A percentile compares a stretch with the other conserved stretches of the same genome.
These are phyloP conservation scores for Ariolimax columbianus DNA, from an alignment of 2,888 invertebrate genomes.

Conservation along the genomic window DNA sequence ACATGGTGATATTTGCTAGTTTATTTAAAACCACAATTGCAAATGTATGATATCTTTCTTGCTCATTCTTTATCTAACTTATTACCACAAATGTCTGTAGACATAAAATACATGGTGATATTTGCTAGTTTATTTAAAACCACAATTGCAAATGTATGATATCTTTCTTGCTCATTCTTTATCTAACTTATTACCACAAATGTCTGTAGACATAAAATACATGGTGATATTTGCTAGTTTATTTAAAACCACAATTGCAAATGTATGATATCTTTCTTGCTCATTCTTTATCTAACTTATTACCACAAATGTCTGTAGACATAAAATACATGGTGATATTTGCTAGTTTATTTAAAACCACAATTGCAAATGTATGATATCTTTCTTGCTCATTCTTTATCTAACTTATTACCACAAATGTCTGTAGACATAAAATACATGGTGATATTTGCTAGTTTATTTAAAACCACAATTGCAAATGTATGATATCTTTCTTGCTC, in stretches of 20 bases:
- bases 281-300: neutral
- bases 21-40: neutral
- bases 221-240: neutral
- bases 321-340: neutral
- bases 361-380: neutral
- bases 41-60: neutral
- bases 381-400: neutral
- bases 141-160: neutral
- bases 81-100: no score
- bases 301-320: no score
- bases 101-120: slow-evolving; percentile 18
- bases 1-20: neutral
- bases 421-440: slow-evolving; percentile 75
- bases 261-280: neutral
- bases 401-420: no score
- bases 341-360: neutral
- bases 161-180: neutral
- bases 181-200: no score
- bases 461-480: neutral
- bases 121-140: neutral
- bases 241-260: neutral
- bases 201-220: slow-evolving; percentile 76
- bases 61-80: neutral
- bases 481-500: neutral
- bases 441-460: neutral